Conservation (phyloP, 2,797 vertebrate genomes). For the Protonibea diacanthus region DNA sequence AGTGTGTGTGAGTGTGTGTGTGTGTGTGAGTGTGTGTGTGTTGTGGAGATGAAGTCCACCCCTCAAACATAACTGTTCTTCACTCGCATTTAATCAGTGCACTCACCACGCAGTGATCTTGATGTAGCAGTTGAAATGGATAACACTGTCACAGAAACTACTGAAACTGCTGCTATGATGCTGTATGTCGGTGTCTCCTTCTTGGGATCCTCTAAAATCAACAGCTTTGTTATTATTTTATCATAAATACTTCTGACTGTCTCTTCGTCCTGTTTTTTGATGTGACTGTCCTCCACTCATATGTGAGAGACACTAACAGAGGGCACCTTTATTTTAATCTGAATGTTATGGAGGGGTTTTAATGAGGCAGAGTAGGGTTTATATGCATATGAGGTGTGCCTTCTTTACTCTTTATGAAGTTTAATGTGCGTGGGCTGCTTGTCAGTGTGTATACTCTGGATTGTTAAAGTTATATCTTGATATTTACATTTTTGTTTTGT, state of each 20-base stretch:
- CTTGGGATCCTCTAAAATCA: slow-evolving; percentile 12
- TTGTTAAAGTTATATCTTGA: slow-evolving; percentile 22
- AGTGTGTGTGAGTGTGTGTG: slow-evolving; percentile 46
- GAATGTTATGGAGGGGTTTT: slow-evolving; percentile 16
- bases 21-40: slow-evolving; percentile 30
- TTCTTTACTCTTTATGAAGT: slow-evolving; percentile 47
- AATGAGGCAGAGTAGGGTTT: slow-evolving; percentile 21
- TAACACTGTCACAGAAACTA: slow-evolving; percentile 19
- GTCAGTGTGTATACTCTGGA: neutral
- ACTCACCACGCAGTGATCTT: slow-evolving; percentile 28
- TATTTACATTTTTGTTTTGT: slow-evolving; percentile 26
- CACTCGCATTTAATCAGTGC: slow-evolving; percentile 28
- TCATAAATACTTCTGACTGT: neutral
- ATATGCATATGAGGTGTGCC: slow-evolving; percentile 62
- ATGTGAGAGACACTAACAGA: neutral
- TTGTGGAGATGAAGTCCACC: slow-evolving; percentile 20
- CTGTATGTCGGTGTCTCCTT: slow-evolving; percentile 24
- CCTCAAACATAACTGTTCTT: slow-evolving; percentile 6
- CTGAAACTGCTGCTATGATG: slow-evolving; percentile 40
- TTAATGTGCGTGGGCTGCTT: slow-evolving; percentile 7
- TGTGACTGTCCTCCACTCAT: neutral
- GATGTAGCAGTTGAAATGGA: slow-evolving; percentile 18
- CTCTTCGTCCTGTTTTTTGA: no score
- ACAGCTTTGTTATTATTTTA: slow-evolving; percentile 11
- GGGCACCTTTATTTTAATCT: slow-evolving; percentile 14